These are phyloP conservation scores for Vanessa atalanta DNA, from an alignment of 1,140 invertebrate genomes.

Conservation along the genomic window DNA sequence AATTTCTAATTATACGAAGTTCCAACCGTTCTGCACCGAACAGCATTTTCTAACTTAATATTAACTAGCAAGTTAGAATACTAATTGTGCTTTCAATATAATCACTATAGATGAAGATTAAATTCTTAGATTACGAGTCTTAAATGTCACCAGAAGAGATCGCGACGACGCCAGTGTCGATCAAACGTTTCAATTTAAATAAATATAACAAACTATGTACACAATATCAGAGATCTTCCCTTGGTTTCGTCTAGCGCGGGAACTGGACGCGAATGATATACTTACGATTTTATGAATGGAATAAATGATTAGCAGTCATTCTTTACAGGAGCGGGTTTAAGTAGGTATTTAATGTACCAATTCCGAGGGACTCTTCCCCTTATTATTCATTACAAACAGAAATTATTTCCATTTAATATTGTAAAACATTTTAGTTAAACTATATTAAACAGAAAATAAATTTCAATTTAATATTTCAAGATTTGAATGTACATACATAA, in stretches of 20 bases:
- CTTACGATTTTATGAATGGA: conserved; percentile 4
- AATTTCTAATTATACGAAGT: conserved; percentile 25
- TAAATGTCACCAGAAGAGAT: conserved; percentile 39
- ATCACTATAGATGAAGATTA: conserved; percentile 40
- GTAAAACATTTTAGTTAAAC: too few relatives aligned
- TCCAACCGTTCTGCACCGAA: conserved; percentile 11
- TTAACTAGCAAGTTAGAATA: conserved; percentile 41
- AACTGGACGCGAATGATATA: not conserved
- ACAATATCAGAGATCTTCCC: conserved; percentile 25
- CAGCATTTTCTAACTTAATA: conserved; percentile 17
- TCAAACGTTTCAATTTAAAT: conserved; percentile 32
- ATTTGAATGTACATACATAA: too few relatives aligned
- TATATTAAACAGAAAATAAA: too few relatives aligned
- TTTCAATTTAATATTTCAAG: too few relatives aligned
- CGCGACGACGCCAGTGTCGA: conserved; percentile 26
- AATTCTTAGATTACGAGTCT: conserved; percentile 40
- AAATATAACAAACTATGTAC: conserved; percentile 48
- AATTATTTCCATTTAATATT: too few relatives aligned
- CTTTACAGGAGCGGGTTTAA: not conserved
- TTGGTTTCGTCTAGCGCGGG: not conserved
- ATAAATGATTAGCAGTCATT: not conserved
- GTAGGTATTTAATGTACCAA: too few relatives aligned
- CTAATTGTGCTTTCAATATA: conserved; percentile 51
- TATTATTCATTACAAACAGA: too few relatives aligned
- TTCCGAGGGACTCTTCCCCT: too few relatives aligned